Conservation (phyloP, 2,113 vertebrate genomes). For the Myotis lucifugus region DNA sequence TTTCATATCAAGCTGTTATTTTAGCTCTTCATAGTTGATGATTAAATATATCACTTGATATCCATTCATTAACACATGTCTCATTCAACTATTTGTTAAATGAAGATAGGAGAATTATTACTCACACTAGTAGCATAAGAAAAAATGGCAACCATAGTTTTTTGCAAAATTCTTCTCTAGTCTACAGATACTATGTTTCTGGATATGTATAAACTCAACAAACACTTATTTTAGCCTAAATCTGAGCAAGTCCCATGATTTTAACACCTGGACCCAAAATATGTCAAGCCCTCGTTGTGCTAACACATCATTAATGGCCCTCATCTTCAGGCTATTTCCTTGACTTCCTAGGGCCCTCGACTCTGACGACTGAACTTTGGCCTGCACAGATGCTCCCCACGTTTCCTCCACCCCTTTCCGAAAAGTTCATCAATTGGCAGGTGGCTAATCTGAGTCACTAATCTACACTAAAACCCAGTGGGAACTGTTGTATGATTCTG, state of each 20-base stretch:
- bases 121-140: not conserved
- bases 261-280: slow-evolving; percentile 72
- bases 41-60: not conserved
- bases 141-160: not conserved
- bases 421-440: slow-evolving; percentile 55
- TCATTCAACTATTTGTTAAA: slow-evolving; percentile 5
- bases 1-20: not conserved
- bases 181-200: not conserved
- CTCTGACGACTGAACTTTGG: slow-evolving; percentile 55
- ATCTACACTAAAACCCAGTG: not conserved
- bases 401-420: slow-evolving; percentile 37
- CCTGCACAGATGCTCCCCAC: slow-evolving; percentile 56
- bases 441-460: slow-evolving; percentile 60
- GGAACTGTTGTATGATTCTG: not conserved
- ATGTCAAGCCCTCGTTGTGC: slow-evolving; percentile 47
- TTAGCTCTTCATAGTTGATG: not conserved
- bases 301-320: slow-evolving; percentile 69
- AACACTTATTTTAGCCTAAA: slow-evolving; percentile 44
- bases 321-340: slow-evolving; percentile 68
- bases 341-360: slow-evolving; percentile 48
- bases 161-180: not conserved
- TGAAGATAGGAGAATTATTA: not conserved
- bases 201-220: not conserved
- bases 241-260: slow-evolving; percentile 43
- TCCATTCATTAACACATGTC: not conserved